Evolutionary conservation across 35 echinoderm and acorn worm genomes (phyloP), one percentile per base, ranked within the genome.

Genomic region (Stichopus chloronotus): DNA sequence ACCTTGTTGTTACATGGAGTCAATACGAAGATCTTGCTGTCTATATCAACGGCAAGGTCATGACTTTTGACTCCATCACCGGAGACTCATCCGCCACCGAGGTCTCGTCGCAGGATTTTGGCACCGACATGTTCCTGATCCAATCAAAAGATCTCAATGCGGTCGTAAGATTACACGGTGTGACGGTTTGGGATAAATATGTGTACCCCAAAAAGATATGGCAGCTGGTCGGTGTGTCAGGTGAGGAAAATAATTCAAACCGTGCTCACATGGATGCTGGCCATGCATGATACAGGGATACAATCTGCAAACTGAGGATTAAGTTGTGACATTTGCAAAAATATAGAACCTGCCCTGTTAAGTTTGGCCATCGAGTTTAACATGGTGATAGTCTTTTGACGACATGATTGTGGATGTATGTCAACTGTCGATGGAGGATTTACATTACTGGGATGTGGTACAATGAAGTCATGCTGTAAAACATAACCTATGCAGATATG

Each of bases 1-100:
- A 78, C 61, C 78, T 93, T 10, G 83, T 86, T 4, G 22, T 87
- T 19, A 93, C 92, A 4, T 93, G 92, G 92, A 93, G 81, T 52
- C 52, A 59, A 52, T 86, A 93, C 25, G 92, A 93, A 63, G 71
- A 93, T 53, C 23, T 93, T 8, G 53, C 25, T 20, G 61, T 87
- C 55, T 93, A 93, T 54, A 86, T 93, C 20, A 69, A 93, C 25
- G 92, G 92, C 1, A 23, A 71, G 14, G 52, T 30, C 52, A 76
- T 83, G 91, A 84, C 82, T 14, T 86, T 76, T 72, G 56, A 61
- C 23, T n/a, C n/a, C n/a, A 55, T 9, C 52, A 5, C 14, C 43
- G 58, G 23, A 21, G n/a, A n/a, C n/a, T 43, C 30, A 43, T 52
- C 53, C 8, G 84, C 52, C 11, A 53, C 17, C 84, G 91, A 81